Evolutionary conservation across 2,113 vertebrate species (phyloP).

Genomic region (Mungos mungo): DNA sequence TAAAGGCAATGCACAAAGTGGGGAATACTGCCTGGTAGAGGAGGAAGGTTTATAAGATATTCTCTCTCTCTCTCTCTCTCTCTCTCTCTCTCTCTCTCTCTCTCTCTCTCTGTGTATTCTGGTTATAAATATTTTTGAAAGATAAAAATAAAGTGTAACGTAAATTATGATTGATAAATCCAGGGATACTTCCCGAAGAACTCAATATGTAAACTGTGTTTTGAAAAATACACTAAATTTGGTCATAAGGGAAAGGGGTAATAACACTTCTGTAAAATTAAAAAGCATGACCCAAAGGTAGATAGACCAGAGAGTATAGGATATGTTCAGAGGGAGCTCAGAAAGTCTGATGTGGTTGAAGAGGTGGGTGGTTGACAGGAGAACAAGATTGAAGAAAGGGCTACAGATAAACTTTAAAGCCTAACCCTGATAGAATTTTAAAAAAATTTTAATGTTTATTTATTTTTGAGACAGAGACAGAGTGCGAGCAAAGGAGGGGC

Average conservation of each 20-base stretch:
- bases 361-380: background rate
- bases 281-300: background rate
- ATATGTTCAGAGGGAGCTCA: background rate
- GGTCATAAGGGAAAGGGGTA: background rate
- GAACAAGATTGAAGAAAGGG: background rate
- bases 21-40: background rate
- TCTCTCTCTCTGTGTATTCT: no score
- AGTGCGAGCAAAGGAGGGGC: no score
- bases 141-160: background rate
- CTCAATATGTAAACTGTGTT: background rate
- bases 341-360: background rate
- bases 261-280: slow-evolving; percentile 1
- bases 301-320: background rate
- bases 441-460: no score
- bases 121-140: slow-evolving; percentile 4
- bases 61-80: no score
- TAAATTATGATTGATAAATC: background rate
- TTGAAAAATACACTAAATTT: slow-evolving; percentile 33
- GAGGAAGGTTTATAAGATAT: background rate
- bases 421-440: background rate
- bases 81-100: no score
- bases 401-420: background rate
- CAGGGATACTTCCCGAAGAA: background rate
- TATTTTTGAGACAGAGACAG: no score
- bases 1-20: background rate